Conservation (phyloP, 2,797 vertebrate species). For the Leptodactylus fallax region DNA sequence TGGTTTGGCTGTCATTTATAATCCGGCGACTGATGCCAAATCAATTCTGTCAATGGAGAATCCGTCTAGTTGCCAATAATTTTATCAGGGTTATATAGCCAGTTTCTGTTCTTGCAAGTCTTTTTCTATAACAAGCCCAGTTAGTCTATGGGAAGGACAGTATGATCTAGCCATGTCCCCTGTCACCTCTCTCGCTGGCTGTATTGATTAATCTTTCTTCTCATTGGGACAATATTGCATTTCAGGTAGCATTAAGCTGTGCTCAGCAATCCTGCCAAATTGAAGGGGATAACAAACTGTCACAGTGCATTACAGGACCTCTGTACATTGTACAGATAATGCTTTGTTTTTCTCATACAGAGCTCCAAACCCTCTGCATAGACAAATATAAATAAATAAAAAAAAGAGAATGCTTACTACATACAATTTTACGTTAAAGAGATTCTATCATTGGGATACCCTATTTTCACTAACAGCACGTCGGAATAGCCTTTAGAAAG, state of each 20-base stretch:
- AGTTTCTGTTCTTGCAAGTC: background rate
- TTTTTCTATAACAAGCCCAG: background rate
- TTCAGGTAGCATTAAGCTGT: background rate
- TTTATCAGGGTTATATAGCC: background rate
- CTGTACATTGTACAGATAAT: background rate
- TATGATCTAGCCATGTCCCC: background rate
- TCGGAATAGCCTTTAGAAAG: no score
- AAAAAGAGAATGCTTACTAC: background rate
- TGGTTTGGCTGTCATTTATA: constrained; percentile 9
- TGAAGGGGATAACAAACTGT: background rate
- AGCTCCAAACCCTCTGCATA: background rate
- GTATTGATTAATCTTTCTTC: constrained; percentile 7
- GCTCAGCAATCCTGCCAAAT: background rate
- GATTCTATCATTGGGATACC: no score
- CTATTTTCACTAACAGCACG: no score
- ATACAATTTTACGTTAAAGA: no score
- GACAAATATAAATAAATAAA: background rate
- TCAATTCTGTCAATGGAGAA: background rate
- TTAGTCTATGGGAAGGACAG: background rate
- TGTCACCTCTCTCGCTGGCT: background rate
- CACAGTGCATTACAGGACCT: background rate
- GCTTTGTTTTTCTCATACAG: background rate
- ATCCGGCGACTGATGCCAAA: background rate
- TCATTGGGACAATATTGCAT: constrained; percentile 12
- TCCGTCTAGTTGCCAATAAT: background rate